Conservation (phyloP, 2,113 vertebrate species). For the Sinocyclocheilus maitianheensis region DNA sequence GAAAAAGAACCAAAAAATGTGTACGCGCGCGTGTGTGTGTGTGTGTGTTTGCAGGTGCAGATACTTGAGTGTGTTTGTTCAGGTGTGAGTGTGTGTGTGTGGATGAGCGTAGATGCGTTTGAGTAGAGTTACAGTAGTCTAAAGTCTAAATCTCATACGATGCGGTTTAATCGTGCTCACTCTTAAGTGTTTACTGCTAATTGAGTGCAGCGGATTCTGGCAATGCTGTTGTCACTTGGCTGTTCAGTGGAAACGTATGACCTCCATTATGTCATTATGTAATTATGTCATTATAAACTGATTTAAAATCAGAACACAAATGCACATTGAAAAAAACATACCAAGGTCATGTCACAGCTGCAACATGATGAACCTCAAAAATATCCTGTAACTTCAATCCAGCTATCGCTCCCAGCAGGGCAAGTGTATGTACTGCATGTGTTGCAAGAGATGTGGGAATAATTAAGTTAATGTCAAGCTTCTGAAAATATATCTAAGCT, state of each 20-base stretch:
- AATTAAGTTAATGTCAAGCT: slow-evolving; percentile 30
- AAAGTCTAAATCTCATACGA: background rate
- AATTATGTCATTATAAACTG: slow-evolving; percentile 40
- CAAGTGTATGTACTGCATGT: background rate
- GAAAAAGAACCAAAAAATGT: background rate
- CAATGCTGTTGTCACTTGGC: slow-evolving; percentile 28
- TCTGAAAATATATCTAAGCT: slow-evolving; percentile 14
- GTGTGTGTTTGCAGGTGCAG: slow-evolving; percentile 12
- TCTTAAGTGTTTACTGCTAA: slow-evolving; percentile 21
- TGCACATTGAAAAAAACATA: slow-evolving; percentile 26
- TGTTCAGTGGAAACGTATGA: slow-evolving; percentile 32
- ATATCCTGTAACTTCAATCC: background rate
- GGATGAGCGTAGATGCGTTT: background rate
- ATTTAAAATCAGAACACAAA: slow-evolving; percentile 39
- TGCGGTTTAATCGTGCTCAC: background rate
- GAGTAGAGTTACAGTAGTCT: slow-evolving; percentile 17
- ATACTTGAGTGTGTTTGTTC: slow-evolving; percentile 21
- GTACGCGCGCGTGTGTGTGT: background rate
- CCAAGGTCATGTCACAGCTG: slow-evolving; percentile 38
- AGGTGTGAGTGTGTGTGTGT: slow-evolving; percentile 19
- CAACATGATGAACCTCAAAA: slow-evolving; percentile 13
- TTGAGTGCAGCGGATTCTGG: slow-evolving; percentile 10
- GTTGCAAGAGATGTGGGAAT: slow-evolving; percentile 20
- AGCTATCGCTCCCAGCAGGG: background rate
- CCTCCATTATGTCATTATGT: slow-evolving; percentile 34